Conservation (phyloP, 2,113 vertebrate genomes). For the Thryonomys swinderianus region DNA sequence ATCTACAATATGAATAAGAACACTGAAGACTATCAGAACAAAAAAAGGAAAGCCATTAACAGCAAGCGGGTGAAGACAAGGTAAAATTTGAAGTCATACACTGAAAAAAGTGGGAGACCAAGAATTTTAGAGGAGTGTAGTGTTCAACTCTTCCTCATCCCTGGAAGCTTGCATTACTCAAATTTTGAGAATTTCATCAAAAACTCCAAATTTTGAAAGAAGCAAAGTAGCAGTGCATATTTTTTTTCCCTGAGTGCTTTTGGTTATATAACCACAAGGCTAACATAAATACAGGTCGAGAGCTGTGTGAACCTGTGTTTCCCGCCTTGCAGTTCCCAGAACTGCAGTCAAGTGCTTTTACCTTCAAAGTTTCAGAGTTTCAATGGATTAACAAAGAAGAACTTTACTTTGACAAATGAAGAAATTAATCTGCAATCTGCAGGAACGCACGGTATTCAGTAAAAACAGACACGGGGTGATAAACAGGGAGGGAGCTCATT, state of each 20-base stretch:
- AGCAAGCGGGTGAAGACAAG: neutral
- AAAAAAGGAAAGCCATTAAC: neutral
- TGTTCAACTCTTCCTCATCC: neutral
- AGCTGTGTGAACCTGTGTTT: neutral
- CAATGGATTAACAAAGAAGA: neutral
- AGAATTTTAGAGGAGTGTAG: neutral
- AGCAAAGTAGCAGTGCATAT: neutral
- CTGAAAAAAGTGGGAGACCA: neutral
- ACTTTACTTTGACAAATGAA: neutral
- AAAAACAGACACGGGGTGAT: neutral
- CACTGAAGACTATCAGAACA: neutral
- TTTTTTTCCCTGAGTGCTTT: neutral
- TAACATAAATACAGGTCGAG: neutral
- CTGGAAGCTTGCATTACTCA: neutral
- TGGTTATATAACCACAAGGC: neutral
- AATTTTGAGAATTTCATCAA: neutral
- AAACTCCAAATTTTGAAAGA: neutral
- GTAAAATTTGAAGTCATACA: accelerated
- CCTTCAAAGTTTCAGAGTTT: neutral
- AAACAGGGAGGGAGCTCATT: neutral
- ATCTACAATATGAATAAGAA: neutral
- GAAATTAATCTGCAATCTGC: neutral
- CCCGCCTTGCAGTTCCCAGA: neutral
- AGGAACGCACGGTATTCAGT: neutral
- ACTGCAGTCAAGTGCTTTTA: neutral